phyloP scores from a whole-genome alignment of 2,888 invertebrate genomes.

The Iselma pallidipennis region DNA sequence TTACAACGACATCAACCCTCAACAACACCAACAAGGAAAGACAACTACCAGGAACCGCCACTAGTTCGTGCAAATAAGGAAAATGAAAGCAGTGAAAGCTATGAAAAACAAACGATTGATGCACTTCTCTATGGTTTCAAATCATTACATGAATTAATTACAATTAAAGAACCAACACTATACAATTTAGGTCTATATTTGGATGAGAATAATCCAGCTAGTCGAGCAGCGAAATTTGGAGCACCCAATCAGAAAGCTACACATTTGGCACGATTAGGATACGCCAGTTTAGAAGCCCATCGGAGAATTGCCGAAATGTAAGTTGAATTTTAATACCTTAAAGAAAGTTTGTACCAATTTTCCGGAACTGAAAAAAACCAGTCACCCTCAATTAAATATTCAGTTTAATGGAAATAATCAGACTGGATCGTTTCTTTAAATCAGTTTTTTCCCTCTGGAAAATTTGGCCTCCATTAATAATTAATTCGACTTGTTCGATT shows the following conservation, averaged over 20 bases:
- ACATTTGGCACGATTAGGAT: conserved; percentile 66
- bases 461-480: no score
- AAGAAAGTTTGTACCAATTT: not conserved
- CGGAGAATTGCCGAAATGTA: conserved; percentile 64
- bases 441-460: no score
- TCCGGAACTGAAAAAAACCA: no score
- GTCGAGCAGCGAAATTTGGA: conserved; percentile 73
- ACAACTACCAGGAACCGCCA: not conserved
- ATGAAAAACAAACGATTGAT: conserved; percentile 55
- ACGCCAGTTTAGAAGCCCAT: conserved; percentile 70
- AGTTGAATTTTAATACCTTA: conserved; percentile 41
- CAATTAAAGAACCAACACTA: conserved; percentile 62
- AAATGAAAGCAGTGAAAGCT: conserved; percentile 19
- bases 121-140: conserved; percentile 71
- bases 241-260: conserved; percentile 66
- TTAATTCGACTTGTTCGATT: no score
- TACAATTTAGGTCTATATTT: conserved; percentile 69
- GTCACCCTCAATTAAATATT: no score
- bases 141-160: conserved; percentile 68
- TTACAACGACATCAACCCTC: not conserved
- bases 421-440: no score
- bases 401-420: no score
- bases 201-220: conserved; percentile 67
- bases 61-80: conserved; percentile 13
- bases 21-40: not conserved